phyloP scores from a whole-genome alignment of 2,113 vertebrate species.

The Callipepla squamata region DNA sequence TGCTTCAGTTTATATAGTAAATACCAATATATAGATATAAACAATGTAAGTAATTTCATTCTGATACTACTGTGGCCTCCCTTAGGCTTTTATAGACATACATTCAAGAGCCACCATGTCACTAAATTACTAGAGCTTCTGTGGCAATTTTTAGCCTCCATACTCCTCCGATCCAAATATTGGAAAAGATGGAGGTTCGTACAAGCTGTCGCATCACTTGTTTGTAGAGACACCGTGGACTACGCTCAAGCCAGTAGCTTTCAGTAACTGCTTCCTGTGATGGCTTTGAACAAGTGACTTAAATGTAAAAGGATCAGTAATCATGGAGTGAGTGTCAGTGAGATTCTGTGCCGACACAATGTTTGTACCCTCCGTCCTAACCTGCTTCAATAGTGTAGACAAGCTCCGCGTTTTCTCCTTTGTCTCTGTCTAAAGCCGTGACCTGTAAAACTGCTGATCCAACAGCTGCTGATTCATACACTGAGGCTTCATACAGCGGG shows the following conservation, averaged over 20 bases:
- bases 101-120: not conserved
- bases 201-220: not conserved
- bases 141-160: not conserved
- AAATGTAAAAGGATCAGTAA: not conserved
- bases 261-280: not conserved
- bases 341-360: not conserved
- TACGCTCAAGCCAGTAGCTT: not conserved
- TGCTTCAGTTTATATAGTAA: not conserved
- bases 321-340: not conserved
- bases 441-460: conserved; percentile 94
- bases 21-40: not conserved
- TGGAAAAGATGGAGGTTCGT: not conserved
- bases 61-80: not conserved
- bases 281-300: not conserved
- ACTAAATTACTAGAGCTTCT: not conserved
- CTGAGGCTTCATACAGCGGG: conserved; percentile 89
- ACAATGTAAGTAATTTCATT: not conserved
- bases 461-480: conserved; percentile 95
- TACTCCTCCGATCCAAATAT: not conserved
- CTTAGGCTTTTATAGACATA: not conserved
- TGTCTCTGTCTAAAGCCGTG: conserved; percentile 95
- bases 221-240: not conserved
- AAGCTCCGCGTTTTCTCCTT: conserved; percentile 93
- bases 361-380: conserved; percentile 57
- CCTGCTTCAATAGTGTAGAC: conserved; percentile 93